Evolutionary conservation across 2,113 vertebrate genomes (phyloP), one percentile per base, ranked within the genome.

Genomic region (Prionailurus bengalensis): DNA sequence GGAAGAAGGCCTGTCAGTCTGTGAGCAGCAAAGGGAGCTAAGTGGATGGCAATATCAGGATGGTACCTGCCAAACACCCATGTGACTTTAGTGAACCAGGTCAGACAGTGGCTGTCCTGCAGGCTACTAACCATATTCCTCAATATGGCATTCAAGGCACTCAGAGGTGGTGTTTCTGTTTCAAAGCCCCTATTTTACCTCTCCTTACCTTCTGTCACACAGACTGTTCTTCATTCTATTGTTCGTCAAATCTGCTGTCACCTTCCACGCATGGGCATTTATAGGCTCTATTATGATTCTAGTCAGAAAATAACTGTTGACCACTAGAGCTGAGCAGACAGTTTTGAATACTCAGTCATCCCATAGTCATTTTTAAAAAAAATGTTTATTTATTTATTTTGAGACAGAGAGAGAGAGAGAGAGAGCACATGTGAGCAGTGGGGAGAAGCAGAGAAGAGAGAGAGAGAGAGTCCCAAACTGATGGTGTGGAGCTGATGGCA

Each of bases 231-330:
- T 78, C 76, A 10, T 84, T 95, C 65, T 73, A 0, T 68, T 94
- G 31, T 94, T 94, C 14, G 68, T 51, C 39, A 93, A 53, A 27
- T 97, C 58, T 95, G 39, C 65, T 80, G n/a, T 82, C 82, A 88
- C 91, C n/a, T 94, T 94, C 29, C 29, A 92, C 36, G n/a, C 53
- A 85, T 91, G 19, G 29, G 3, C 17, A 68, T 95, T 83, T 90
- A 45, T 94, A 80, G 83, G 42, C 36, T 95, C 36, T 87, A 23
- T 92, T 89, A 90, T 53, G 58, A 58, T 94, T 93, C 5, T 68
- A 93, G 29, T 71, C 9, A 65, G 92, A 95, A 97, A 78, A 23
- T 88, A 89, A 92, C 68, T 82, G 15, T 76, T 74, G 39, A 70
- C 48, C 85, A 15, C 14, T 92, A 92, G n/a, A 76, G 36, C 70